Percentiles rank a stretch among this genome's conserved stretches.
These are phyloP conservation scores for Pionites leucogaster DNA, from an alignment of 2,113 vertebrate genomes.

Conservation along the genomic window DNA sequence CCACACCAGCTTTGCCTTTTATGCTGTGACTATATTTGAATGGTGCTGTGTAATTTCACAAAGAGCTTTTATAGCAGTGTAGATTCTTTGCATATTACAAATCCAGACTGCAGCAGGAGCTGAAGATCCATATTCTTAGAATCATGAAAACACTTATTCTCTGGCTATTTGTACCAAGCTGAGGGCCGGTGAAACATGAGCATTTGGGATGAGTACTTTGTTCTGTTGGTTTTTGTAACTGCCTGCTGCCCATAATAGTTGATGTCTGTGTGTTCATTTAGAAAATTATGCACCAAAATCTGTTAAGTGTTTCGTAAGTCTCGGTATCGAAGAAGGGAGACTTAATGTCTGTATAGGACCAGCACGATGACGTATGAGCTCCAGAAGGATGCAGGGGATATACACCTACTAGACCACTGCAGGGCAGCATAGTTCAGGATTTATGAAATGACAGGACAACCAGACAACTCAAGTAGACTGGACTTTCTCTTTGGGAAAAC, in stretches of 20 bases:
- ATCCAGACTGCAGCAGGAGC: not conserved
- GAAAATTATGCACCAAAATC: not conserved
- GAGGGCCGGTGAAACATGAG: not conserved
- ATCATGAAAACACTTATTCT: not conserved
- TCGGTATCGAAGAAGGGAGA: not conserved
- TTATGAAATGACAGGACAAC: not conserved
- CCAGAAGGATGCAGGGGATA: not conserved
- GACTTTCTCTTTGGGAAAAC: not conserved
- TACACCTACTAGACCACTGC: not conserved
- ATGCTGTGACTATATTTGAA: not conserved
- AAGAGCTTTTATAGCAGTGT: not conserved
- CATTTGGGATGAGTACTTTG: not conserved
- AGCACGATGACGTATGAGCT: not conserved
- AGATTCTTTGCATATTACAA: not conserved
- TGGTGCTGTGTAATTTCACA: not conserved
- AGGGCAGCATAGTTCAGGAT: not conserved
- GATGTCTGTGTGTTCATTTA: not conserved
- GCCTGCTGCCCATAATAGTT: not conserved
- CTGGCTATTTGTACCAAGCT: not conserved
- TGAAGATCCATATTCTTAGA: not conserved
- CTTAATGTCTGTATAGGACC: not conserved
- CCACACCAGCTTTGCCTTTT: not conserved
- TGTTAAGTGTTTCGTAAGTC: not conserved
- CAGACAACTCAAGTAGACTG: not conserved
- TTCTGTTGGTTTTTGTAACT: not conserved